Evolutionary conservation across 2,113 vertebrate species (phyloP).

Genomic region (Myocastor coypus): DNA sequence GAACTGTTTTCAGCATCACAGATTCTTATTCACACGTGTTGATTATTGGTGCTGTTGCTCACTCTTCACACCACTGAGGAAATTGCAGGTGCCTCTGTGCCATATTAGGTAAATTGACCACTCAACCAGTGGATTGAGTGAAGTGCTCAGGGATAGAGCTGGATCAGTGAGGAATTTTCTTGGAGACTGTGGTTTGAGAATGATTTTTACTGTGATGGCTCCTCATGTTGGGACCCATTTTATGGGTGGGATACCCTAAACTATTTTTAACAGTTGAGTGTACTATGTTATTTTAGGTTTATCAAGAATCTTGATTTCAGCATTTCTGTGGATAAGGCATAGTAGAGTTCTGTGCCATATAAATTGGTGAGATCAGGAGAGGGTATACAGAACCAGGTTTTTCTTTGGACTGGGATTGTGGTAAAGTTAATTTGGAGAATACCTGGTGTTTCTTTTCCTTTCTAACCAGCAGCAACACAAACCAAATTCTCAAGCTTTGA

Average conservation of each 20-base stretch:
- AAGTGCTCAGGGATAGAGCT: conserved; percentile 59
- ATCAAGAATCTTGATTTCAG: conserved; percentile 22
- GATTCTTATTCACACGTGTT: conserved; percentile 67
- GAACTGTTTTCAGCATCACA: conserved; percentile 24
- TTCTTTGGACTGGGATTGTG: not conserved
- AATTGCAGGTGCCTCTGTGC: conserved; percentile 55
- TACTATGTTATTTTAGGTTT: conserved; percentile 49
- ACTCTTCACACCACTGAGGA: conserved; percentile 72
- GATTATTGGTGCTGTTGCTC: conserved; percentile 73
- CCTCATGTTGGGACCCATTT: not conserved
- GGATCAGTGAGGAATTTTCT: conserved; percentile 63
- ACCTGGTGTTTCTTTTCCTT: not conserved
- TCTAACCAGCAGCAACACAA: not conserved
- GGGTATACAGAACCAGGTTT: not conserved
- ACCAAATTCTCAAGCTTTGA: not conserved
- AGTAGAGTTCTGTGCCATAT: conserved; percentile 27
- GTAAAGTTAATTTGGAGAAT: not conserved
- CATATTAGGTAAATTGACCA: conserved; percentile 71
- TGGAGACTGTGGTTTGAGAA: conserved; percentile 50
- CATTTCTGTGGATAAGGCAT: not conserved
- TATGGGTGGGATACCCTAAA: not conserved
- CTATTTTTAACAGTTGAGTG: conserved; percentile 22
- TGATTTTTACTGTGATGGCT: conserved; percentile 54
- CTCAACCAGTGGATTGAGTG: conserved; percentile 74
- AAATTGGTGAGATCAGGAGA: conserved; percentile 23